A percentile compares a stretch with the other conserved stretches of the same genome.
These are phyloP conservation scores for Ctenomys sociabilis DNA, from an alignment of 2,113 vertebrate species.

Conservation along the genomic window DNA sequence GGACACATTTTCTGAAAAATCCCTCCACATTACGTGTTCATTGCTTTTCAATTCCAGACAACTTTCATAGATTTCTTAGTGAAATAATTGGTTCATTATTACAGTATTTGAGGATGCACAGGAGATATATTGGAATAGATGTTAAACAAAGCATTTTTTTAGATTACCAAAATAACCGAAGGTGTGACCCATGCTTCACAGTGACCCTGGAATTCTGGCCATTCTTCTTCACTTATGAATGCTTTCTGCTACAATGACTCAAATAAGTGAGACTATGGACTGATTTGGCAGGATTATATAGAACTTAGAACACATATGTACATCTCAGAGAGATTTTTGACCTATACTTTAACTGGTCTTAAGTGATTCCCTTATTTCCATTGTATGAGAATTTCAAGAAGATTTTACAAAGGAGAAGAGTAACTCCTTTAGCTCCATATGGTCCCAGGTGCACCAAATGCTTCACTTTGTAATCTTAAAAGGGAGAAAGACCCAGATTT, in stretches of 20 bases:
- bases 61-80: background rate
- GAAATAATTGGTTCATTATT: background rate
- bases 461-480: background rate
- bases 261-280: background rate
- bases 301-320: background rate
- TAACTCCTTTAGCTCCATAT: background rate
- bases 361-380: background rate
- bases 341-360: background rate
- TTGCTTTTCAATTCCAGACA: constrained; percentile 24
- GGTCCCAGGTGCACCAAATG: background rate
- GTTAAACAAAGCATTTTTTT: background rate
- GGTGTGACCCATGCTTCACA: background rate
- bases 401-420: background rate
- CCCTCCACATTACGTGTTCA: background rate
- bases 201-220: background rate
- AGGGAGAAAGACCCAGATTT: background rate
- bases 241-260: background rate
- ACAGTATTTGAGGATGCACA: background rate
- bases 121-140: constrained; percentile 4
- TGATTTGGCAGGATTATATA: background rate
- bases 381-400: constrained; percentile 13
- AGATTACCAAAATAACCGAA: background rate
- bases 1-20: constrained; percentile 3
- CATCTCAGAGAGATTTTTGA: background rate
- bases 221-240: background rate